phyloP scores from a whole-genome alignment of 2,113 vertebrate genomes.

The Oostethus manadensis region DNA sequence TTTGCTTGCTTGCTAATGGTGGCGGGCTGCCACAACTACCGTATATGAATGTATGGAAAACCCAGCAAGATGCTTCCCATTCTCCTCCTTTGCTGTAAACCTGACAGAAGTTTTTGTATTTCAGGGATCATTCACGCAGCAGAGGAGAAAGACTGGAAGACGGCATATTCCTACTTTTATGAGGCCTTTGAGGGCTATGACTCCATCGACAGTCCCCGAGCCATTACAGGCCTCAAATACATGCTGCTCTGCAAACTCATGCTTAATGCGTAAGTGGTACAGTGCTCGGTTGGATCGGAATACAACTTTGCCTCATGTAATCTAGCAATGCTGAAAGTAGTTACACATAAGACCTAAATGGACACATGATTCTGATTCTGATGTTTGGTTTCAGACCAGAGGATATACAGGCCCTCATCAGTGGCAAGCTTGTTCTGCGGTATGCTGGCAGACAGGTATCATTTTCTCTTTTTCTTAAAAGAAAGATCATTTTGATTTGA shows the following conservation, averaged over 20 bases:
- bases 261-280: constrained; percentile 79
- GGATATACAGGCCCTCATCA: constrained; percentile 88
- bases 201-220: constrained; percentile 89
- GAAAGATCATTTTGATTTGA: not conserved
- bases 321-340: not conserved
- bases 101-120: not conserved
- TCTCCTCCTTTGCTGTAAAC: not conserved
- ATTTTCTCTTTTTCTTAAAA: not conserved
- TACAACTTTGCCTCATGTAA: too few relatives aligned
- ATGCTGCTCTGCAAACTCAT: constrained; percentile 99
- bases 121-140: constrained; percentile 91
- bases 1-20: too few relatives aligned
- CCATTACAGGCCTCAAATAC: constrained; percentile 91
- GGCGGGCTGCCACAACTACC: too few relatives aligned
- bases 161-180: constrained; percentile 94
- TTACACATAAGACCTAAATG: too few relatives aligned
- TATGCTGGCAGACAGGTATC: constrained; percentile 91
- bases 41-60: not conserved
- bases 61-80: not conserved
- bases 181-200: constrained; percentile 96
- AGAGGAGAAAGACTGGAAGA: constrained; percentile 97
- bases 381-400: constrained; percentile 76
- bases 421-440: constrained; percentile 90
- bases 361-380: not conserved
- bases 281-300: not conserved